Evolutionary conservation across 1,140 invertebrate species (phyloP).

Genomic region (Babylonia areolata): DNA sequence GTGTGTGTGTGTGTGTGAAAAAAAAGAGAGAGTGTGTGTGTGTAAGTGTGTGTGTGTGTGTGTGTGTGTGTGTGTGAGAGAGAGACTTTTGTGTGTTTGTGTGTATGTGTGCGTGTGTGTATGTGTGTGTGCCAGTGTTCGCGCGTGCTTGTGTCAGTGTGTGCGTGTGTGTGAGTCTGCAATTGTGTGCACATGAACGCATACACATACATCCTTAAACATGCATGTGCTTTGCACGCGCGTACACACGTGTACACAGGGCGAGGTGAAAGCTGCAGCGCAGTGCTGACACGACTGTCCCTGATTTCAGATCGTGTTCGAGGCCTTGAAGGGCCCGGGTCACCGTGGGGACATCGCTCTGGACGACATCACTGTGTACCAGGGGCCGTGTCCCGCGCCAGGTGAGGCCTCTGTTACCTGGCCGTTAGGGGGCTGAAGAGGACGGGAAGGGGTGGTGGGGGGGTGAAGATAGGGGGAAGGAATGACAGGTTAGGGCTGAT

Average conservation of each 20-base stretch:
- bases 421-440: no score
- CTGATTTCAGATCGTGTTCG: conserved; percentile 35
- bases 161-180: background rate
- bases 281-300: background rate
- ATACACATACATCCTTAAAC: no score
- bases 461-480: no score
- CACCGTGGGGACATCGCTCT: conserved; percentile 68
- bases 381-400: conserved; percentile 52
- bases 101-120: background rate
- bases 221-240: no score
- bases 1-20: background rate
- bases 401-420: conserved; percentile 43
- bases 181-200: background rate
- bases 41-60: background rate
- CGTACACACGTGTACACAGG: no score
- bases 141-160: background rate
- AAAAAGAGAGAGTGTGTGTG: background rate
- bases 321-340: conserved; percentile 43
- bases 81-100: background rate
- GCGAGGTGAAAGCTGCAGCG: no score
- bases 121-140: background rate
- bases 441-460: no score
- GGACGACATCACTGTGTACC: conserved; percentile 65
- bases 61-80: background rate
- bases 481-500: no score